Evolutionary conservation across 2,113 vertebrate species (phyloP).

Genomic region (Camelus bactrianus): DNA sequence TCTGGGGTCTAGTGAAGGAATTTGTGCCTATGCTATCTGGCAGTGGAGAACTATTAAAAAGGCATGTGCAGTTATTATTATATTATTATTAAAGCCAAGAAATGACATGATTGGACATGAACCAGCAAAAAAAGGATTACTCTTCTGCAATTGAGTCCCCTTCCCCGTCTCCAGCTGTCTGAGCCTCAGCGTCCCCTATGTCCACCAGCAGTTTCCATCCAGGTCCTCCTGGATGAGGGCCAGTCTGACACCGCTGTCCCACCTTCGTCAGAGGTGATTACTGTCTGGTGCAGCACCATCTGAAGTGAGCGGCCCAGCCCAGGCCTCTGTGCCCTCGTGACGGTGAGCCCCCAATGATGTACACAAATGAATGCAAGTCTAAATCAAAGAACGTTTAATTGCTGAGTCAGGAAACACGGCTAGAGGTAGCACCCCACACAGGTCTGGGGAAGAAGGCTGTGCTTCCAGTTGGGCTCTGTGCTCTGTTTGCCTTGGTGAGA

Average conservation of each 20-base stretch:
- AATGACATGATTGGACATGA: slow-evolving; percentile 13
- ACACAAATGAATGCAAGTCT: neutral
- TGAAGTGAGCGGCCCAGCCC: neutral
- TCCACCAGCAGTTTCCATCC: neutral
- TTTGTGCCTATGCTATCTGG: neutral
- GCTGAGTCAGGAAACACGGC: neutral
- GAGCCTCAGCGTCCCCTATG: neutral
- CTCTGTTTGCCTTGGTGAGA: neutral
- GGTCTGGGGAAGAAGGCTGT: neutral
- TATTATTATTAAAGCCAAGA: neutral
- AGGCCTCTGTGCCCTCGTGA: neutral
- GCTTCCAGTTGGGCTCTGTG: neutral
- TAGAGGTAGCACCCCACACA: neutral
- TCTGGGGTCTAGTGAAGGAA: neutral
- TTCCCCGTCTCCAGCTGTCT: neutral
- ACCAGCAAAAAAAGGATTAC: neutral
- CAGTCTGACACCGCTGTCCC: neutral
- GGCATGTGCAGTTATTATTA: neutral
- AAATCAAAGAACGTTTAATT: neutral
- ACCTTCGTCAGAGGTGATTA: neutral
- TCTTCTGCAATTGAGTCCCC: neutral
- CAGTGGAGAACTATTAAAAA: neutral
- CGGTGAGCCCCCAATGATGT: neutral
- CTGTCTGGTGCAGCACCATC: neutral
- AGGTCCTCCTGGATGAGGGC: neutral